These are phyloP conservation scores for Acleris sparsana DNA, from an alignment of 2,888 invertebrate genomes.

Conservation along the genomic window DNA sequence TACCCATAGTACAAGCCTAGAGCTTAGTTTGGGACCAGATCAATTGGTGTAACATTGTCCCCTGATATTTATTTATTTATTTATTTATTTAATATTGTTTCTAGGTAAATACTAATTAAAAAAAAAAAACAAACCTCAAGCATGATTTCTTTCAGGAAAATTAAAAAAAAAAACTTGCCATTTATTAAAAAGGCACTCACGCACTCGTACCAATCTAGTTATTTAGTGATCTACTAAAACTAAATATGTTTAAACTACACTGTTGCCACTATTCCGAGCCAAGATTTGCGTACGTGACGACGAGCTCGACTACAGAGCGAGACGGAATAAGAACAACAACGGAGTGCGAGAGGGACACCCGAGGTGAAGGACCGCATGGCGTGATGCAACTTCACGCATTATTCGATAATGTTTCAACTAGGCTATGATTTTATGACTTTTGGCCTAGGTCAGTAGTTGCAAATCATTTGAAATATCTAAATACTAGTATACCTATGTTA, in stretches of 20 bases:
- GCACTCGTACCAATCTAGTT: neutral
- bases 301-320: slow-evolving; percentile 26
- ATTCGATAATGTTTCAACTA: slow-evolving; percentile 2
- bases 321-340: neutral
- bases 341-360: slow-evolving; percentile 37
- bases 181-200: too few species aligned
- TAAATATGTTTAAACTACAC: neutral
- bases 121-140: too few species aligned
- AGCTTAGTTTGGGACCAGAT: too few species aligned
- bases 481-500: neutral
- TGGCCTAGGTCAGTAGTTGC: slow-evolving; percentile 7
- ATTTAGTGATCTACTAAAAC: neutral
- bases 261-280: neutral
- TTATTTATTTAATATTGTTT: too few species aligned
- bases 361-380: slow-evolving; percentile 43
- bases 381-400: slow-evolving; percentile 11
- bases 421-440: slow-evolving; percentile 1
- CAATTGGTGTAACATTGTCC: too few species aligned
- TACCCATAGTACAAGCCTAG: too few species aligned
- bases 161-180: too few species aligned
- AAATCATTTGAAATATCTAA: neutral
- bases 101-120: too few species aligned
- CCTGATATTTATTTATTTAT: too few species aligned
- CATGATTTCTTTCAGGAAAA: too few species aligned
- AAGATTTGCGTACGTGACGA: slow-evolving; percentile 50